These are phyloP conservation scores for Acronicta leporina DNA, from an alignment of 2,888 invertebrate genomes.

Conservation along the genomic window DNA sequence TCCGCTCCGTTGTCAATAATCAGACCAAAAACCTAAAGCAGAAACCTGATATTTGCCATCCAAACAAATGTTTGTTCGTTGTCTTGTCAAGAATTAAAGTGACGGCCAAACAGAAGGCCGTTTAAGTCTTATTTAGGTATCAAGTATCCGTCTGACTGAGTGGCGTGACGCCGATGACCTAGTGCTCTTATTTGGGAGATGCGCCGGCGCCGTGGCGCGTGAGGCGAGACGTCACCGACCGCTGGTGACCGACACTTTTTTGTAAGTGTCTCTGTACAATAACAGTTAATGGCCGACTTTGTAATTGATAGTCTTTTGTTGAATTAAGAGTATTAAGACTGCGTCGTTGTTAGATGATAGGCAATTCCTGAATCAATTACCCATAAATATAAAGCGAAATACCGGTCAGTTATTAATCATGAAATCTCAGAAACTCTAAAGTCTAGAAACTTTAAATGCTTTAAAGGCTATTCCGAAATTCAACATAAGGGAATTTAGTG, in stretches of 20 bases:
- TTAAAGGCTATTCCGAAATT: too few relatives aligned
- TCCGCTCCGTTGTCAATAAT: too few relatives aligned
- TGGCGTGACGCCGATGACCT: constrained; percentile 24
- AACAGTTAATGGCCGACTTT: constrained; percentile 2
- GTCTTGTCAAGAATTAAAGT: neutral
- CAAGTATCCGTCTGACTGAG: constrained; percentile 8
- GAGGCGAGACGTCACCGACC: neutral
- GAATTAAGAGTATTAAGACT: constrained; percentile 6
- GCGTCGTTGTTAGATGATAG: neutral
- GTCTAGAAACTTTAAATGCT: too few relatives aligned
- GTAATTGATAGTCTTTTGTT: constrained; percentile 26
- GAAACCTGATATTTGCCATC: neutral
- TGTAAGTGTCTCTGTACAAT: neutral
- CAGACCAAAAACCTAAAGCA: neutral
- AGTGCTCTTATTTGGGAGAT: constrained; percentile 27
- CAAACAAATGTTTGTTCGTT: constrained; percentile 1
- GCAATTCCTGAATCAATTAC: neutral
- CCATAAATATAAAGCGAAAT: too few relatives aligned
- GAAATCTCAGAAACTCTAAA: too few relatives aligned
- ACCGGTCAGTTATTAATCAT: too few relatives aligned
- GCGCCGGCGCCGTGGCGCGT: constrained; percentile 23
- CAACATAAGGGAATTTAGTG: too few relatives aligned
- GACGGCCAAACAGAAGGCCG: constrained; percentile 9
- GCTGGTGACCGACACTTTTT: constrained; percentile 10
- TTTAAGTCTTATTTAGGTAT: constrained; percentile 2